phyloP scores from a whole-genome alignment of 2,113 vertebrate species.

The Eptatretus burgeri region DNA sequence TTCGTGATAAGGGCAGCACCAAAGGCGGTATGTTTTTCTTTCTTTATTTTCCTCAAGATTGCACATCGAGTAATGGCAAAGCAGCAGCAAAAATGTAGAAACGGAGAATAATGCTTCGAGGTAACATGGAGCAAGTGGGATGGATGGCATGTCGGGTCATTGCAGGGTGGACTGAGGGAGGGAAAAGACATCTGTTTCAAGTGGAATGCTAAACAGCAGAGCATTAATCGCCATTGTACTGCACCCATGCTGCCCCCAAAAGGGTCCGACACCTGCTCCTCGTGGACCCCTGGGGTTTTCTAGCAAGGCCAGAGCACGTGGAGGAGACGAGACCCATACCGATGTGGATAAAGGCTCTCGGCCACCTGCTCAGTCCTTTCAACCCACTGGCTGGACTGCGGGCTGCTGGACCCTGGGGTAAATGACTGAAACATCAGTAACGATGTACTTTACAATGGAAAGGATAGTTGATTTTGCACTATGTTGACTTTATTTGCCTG shows the following conservation, averaged over 20 bases:
- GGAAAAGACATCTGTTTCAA: neutral
- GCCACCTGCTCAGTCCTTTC: conserved; percentile 28
- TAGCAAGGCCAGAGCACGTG: conserved; percentile 20
- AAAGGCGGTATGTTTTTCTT: too few species aligned
- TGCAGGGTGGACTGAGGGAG: neutral
- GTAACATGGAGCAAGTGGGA: neutral
- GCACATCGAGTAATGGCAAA: too few species aligned
- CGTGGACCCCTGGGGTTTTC: conserved; percentile 64
- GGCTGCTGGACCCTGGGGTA: conserved; percentile 56
- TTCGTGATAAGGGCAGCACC: too few species aligned
- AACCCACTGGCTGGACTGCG: conserved; percentile 58
- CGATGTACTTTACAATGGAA: too few species aligned
- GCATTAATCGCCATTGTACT: too few species aligned
- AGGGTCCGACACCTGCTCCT: conserved; percentile 58
- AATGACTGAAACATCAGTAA: conserved; percentile 10
- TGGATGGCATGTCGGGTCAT: neutral
- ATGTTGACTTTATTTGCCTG: too few species aligned
- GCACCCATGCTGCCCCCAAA: neutral
- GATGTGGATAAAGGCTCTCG: conserved; percentile 35
- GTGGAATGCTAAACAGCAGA: too few species aligned
- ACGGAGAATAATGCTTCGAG: too few species aligned
- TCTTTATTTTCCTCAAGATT: too few species aligned
- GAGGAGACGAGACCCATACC: conserved; percentile 17
- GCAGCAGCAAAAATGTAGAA: too few species aligned
- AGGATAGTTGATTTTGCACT: too few species aligned